Percentiles rank a stretch among this genome's conserved stretches.
Evolutionary conservation across 2,797 vertebrate species (phyloP).

Genomic region (Scolopax bukidnonensis): DNA sequence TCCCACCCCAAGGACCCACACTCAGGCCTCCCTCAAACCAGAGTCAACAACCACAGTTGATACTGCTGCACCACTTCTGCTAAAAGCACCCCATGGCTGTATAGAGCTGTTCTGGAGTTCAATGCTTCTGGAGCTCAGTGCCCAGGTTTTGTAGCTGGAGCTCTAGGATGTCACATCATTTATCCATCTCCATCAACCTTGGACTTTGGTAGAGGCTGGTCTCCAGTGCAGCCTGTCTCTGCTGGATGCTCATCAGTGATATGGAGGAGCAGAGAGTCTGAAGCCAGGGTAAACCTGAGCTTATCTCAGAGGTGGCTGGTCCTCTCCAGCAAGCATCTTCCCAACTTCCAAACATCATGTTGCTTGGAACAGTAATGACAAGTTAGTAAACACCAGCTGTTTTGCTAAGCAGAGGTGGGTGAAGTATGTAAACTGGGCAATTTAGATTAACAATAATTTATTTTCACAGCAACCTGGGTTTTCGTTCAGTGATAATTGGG

Average conservation of each 20-base stretch:
- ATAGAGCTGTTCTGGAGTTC: not conserved
- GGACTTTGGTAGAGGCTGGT: not conserved
- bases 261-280: not conserved
- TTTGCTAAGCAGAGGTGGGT: conserved; percentile 33
- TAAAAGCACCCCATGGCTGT: not conserved
- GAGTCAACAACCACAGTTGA: not conserved
- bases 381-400: conserved; percentile 66
- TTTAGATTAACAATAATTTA: conserved; percentile 52
- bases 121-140: not conserved
- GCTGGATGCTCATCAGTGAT: not conserved
- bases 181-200: not conserved
- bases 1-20: not conserved
- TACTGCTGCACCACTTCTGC: not conserved
- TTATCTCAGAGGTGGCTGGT: not conserved
- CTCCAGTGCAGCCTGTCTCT: not conserved
- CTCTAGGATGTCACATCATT: not conserved
- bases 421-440: conserved; percentile 31
- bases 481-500: conserved; percentile 33
- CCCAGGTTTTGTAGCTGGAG: not conserved
- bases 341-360: not conserved
- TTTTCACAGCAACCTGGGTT: conserved; percentile 25
- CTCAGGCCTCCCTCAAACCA: not conserved
- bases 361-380: conserved; percentile 13
- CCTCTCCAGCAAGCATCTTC: conserved; percentile 12
- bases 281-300: not conserved